A percentile compares a stretch with the other conserved stretches of the same genome.
These are phyloP conservation scores for Mesorhabditis spiculigera DNA, from an alignment of 2,888 invertebrate species.

Conservation along the genomic window DNA sequence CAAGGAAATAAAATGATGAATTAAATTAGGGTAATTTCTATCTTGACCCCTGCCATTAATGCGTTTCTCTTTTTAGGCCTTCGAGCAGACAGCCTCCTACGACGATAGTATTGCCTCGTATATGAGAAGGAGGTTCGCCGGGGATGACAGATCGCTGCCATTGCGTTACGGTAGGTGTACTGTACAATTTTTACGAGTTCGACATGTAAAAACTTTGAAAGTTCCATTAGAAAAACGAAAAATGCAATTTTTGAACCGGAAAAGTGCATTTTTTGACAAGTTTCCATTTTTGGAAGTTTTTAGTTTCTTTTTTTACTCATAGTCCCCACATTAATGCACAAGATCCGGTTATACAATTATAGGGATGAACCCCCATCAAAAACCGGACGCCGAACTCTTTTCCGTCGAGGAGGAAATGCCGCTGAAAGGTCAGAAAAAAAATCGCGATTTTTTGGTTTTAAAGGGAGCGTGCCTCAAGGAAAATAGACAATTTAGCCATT, in stretches of 20 bases:
- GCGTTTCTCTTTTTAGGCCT: constrained; percentile 69
- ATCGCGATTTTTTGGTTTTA: not conserved
- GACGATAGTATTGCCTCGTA: constrained; percentile 91
- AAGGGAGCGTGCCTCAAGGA: no score
- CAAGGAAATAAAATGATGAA: not conserved
- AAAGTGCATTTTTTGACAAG: no score
- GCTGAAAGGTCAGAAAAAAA: constrained; percentile 66
- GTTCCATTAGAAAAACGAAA: not conserved
- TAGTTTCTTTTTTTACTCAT: no score
- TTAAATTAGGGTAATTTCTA: not conserved
- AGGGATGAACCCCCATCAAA: constrained; percentile 94
- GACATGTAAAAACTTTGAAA: not conserved
- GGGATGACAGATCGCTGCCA: constrained; percentile 51
- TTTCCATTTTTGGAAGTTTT: no score
- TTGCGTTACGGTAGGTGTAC: constrained; percentile 68
- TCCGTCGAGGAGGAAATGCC: constrained; percentile 68
- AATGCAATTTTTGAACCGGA: no score
- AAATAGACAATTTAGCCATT: no score
- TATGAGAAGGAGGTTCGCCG: constrained; percentile 83
- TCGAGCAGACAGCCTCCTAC: constrained; percentile 90
- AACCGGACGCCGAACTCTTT: constrained; percentile 47
- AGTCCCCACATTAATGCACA: constrained; percentile 5
- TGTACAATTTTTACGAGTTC: not conserved
- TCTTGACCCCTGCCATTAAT: not conserved
- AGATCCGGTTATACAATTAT: constrained; percentile 12